Evolutionary conservation across 2,797 vertebrate species (phyloP).

Genomic region (Natrix natrix): DNA sequence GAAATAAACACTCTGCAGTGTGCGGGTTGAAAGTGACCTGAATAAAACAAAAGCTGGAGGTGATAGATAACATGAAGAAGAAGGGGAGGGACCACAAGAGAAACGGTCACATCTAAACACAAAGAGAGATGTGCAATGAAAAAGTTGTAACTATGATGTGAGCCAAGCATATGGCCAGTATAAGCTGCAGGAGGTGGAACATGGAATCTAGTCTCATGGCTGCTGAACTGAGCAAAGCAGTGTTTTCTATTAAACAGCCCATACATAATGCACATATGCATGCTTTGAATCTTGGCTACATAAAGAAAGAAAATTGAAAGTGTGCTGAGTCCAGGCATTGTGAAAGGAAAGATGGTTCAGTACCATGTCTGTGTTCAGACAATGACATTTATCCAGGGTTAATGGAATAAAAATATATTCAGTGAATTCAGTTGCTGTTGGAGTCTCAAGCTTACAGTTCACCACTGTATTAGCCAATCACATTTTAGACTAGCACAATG

Average conservation of each 20-base stretch:
- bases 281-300: background rate
- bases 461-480: background rate
- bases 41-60: slow-evolving; percentile 20
- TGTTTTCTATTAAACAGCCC: background rate
- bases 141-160: background rate
- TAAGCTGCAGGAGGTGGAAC: background rate
- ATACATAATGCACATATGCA: background rate
- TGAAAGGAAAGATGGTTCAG: background rate
- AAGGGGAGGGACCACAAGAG: background rate
- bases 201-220: background rate
- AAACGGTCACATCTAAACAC: background rate
- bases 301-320: background rate
- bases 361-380: background rate
- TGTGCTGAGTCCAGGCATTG: background rate
- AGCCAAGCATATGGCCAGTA: no score
- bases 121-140: slow-evolving; percentile 3
- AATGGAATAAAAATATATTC: background rate
- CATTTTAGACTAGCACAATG: background rate
- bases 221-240: no score
- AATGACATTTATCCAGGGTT: background rate
- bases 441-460: background rate
- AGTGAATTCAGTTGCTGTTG: background rate
- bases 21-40: slow-evolving; percentile 19
- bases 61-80: slow-evolving; percentile 1
- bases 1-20: slow-evolving; percentile 31